phyloP scores from a whole-genome alignment of 1,140 invertebrate species.

The Camponotus vicinus region DNA sequence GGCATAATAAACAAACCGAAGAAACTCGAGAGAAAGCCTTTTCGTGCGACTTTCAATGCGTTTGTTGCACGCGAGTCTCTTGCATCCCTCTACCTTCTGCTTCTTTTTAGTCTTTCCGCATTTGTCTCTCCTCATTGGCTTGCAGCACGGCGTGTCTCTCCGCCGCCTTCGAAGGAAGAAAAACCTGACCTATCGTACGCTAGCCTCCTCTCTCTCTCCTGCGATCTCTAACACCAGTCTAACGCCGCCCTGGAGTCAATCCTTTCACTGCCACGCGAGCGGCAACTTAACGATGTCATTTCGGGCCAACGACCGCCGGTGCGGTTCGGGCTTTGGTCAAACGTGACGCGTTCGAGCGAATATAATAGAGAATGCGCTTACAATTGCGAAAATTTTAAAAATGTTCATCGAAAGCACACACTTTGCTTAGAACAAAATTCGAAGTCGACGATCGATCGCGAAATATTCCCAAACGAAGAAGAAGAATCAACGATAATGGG shows the following conservation, averaged over 20 bases:
- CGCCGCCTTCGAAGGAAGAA: conserved; percentile 52
- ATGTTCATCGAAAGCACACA: neutral
- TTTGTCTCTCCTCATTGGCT: conserved; percentile 58
- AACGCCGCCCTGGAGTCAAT: conserved; percentile 64
- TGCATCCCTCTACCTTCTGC: conserved; percentile 25
- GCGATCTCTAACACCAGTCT: conserved; percentile 55
- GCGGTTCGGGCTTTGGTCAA: conserved; percentile 29
- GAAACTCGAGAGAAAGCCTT: conserved; percentile 46
- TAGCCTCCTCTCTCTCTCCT: conserved; percentile 16
- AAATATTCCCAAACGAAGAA: neutral
- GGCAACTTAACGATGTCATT: conserved; percentile 67
- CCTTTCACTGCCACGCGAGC: conserved; percentile 71
- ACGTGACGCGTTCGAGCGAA: conserved; percentile 11
- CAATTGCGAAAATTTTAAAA: neutral
- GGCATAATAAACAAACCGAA: neutral
- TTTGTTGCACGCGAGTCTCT: conserved; percentile 18
- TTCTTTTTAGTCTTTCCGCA: conserved; percentile 1
- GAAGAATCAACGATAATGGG: neutral
- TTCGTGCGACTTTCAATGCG: conserved; percentile 38
- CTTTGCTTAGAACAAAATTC: neutral
- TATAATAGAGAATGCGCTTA: neutral
- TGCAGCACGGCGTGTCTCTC: conserved; percentile 49
- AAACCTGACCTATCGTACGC: conserved; percentile 70
- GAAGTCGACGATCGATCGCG: neutral
- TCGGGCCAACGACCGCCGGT: conserved; percentile 65